phyloP scores from a whole-genome alignment of 23 tunicate species.

The Ciona savignyi region DNA sequence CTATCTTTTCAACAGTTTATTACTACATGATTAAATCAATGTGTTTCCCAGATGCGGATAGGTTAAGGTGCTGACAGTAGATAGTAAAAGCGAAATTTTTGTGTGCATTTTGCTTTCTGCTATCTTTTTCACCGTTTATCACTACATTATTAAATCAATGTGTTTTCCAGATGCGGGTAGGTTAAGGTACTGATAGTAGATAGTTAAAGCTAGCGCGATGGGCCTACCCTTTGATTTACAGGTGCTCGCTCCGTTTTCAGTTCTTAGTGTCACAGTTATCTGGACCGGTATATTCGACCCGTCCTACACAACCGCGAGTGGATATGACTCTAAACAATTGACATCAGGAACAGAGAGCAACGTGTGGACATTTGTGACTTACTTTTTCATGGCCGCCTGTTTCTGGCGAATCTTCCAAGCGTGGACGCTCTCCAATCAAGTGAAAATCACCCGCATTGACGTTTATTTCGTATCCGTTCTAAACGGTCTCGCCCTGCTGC shows the following conservation, averaged over 20 bases:
- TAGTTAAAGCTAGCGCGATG: no score
- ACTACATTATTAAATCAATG: no score
- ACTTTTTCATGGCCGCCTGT: conserved; percentile 27
- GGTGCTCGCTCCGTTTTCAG: conserved; percentile 11
- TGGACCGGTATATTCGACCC: conserved; percentile 10
- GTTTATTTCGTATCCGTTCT: conserved; percentile 33
- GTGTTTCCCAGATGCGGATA: no score
- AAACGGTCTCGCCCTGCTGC: conserved; percentile 41
- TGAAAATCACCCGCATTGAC: conserved; percentile 57
- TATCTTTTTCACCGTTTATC: no score
- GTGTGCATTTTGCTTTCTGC: no score
- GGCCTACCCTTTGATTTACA: background rate
- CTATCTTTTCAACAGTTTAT: no score
- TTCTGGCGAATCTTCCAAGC: conserved; percentile 23
- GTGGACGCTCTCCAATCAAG: background rate
- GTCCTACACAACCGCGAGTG: background rate
- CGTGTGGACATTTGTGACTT: conserved; percentile 1
- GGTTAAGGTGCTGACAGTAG: no score
- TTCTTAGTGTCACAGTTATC: conserved; percentile 4
- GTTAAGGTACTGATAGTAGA: no score
- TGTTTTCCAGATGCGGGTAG: no score
- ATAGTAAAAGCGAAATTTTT: no score
- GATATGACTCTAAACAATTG: background rate
- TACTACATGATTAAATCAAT: no score
- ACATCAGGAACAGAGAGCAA: background rate